These are phyloP conservation scores for Blastobasis adustella DNA, from an alignment of 2,888 invertebrate species.

Conservation along the genomic window DNA sequence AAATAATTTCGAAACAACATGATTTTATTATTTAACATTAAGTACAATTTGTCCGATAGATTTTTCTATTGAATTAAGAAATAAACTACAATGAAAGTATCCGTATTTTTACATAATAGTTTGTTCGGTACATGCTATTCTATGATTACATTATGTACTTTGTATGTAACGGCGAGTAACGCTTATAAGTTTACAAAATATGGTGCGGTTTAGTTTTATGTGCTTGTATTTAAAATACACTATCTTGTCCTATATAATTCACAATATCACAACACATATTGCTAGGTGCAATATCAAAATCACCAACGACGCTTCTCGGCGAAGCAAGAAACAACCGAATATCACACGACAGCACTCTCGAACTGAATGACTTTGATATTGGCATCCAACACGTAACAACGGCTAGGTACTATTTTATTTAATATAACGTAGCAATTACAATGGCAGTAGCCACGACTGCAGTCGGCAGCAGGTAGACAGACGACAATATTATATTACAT, in stretches of 20 bases:
- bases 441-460: too few relatives aligned
- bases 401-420: conserved; percentile 28
- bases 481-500: too few relatives aligned
- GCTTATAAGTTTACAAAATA: conserved; percentile 21
- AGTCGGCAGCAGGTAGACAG: too few relatives aligned
- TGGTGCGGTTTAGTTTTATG: conserved; percentile 19
- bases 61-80: conserved; percentile 22
- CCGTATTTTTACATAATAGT: conserved; percentile 31
- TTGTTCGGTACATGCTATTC: conserved; percentile 11
- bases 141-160: conserved; percentile 18
- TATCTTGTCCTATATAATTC: conserved; percentile 14
- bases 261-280: conserved; percentile 22
- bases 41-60: conserved; percentile 51
- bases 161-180: conserved; percentile 17
- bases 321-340: too few relatives aligned
- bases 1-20: conserved; percentile 52
- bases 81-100: conserved; percentile 14
- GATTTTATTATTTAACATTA: conserved; percentile 38
- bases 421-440: neutral
- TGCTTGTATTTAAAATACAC: conserved; percentile 18
- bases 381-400: conserved; percentile 3
- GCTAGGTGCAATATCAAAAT: conserved; percentile 5
- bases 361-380: neutral
- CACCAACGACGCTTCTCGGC: neutral
- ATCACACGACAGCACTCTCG: too few relatives aligned